These are phyloP conservation scores for Galbula dea DNA, from an alignment of 2,113 vertebrate genomes.

Conservation along the genomic window DNA sequence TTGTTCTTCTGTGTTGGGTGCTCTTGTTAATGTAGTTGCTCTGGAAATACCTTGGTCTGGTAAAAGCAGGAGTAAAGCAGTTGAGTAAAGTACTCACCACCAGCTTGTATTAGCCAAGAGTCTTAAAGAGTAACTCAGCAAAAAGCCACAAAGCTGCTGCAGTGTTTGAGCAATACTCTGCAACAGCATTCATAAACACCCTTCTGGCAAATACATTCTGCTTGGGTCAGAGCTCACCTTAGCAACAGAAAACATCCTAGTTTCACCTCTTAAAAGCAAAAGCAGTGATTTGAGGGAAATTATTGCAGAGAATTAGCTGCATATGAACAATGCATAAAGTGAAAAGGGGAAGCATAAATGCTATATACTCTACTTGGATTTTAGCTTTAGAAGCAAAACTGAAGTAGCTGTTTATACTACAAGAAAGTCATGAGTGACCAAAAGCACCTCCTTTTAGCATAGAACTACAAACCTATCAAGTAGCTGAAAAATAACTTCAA, in stretches of 20 bases:
- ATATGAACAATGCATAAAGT: background rate
- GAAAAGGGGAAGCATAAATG: constrained; percentile 2
- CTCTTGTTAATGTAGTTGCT: background rate
- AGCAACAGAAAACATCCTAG: background rate
- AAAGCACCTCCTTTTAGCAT: background rate
- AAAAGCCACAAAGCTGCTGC: background rate
- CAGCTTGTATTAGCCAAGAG: background rate
- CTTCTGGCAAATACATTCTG: too few species aligned
- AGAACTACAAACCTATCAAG: background rate
- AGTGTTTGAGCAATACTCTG: background rate
- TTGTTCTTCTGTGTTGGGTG: background rate
- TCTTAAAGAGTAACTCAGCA: background rate
- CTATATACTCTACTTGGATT: background rate
- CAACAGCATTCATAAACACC: background rate
- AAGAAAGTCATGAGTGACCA: background rate
- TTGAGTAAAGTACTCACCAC: background rate
- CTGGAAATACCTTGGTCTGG: background rate
- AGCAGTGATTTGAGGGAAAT: background rate
- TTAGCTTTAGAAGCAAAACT: constrained; percentile 21
- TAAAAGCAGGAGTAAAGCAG: background rate
- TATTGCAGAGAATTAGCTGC: background rate
- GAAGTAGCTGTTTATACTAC: background rate
- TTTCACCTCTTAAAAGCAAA: background rate
- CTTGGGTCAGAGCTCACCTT: background rate
- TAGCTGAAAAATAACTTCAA: background rate